Evolutionary conservation across 2,797 vertebrate genomes (phyloP).

Genomic region (Pachyuromys duprasi): DNA sequence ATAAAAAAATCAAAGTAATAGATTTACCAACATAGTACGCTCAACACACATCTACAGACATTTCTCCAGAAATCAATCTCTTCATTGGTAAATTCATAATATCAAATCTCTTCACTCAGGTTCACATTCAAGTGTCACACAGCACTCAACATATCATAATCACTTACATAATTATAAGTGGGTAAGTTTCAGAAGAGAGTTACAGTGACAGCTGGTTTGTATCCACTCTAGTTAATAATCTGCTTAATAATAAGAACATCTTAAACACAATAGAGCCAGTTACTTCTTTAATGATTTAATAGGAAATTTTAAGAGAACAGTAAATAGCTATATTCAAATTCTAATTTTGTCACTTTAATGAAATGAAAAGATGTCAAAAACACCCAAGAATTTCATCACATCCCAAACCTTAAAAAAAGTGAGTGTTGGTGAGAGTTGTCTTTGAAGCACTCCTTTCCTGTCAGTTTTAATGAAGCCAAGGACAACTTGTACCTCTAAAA

Average conservation of each 20-base stretch:
- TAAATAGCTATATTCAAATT: not conserved
- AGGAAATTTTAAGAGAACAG: not conserved
- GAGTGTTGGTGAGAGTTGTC: constrained; percentile 16
- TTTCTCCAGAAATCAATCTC: constrained; percentile 25
- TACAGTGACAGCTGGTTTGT: not conserved
- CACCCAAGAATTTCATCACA: constrained; percentile 28
- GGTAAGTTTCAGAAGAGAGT: not conserved
- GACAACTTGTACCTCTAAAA: not conserved
- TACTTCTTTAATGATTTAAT: not conserved
- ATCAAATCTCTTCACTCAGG: constrained; percentile 30
- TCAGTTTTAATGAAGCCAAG: constrained; percentile 53
- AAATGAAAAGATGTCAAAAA: constrained; percentile 25
- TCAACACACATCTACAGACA: not conserved
- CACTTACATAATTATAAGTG: not conserved
- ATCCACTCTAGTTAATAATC: not conserved
- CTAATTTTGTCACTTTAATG: not conserved
- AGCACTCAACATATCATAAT: not conserved
- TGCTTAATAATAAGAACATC: constrained; percentile 15
- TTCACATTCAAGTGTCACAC: not conserved
- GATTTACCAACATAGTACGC: not conserved
- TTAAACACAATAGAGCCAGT: not conserved
- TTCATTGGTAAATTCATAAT: not conserved
- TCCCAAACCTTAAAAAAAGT: constrained; percentile 42
- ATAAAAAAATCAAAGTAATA: not conserved
- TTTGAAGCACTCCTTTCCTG: constrained; percentile 4